Base-by-base conservation (phyloP, 2,797 vertebrate genomes). In the Phrynocephalus guinanensis region DNA sequence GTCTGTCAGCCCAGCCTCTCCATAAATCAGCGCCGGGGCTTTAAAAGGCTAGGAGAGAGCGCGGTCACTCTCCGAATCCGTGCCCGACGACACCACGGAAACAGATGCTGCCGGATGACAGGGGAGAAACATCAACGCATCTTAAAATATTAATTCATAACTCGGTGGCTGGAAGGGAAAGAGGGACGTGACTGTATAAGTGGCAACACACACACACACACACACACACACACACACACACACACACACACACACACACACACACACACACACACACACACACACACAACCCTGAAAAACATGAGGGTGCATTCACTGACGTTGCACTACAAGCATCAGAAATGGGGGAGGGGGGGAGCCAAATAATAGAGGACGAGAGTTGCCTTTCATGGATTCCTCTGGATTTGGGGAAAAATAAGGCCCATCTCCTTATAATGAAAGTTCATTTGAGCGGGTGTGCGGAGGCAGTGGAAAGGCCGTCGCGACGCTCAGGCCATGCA, bases 181-280 rank as follows among this genome's bases (percentile, higher is more conserved):
- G 86, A 86, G 93, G 91, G 85, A 90, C 81, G 56, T 92, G 93
- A 92, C 83, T 86, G 90, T 91, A 88, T 33, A 85, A 92, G 92
- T 94, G 92, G 91, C 90, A 44, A 52, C 52, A 16, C 60, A 16
- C 60, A 15, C 60, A 15, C 60, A n/a, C 16, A 1, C 71, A 16
- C 52, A 26, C 60, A 16, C 60, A 15, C 60, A 15, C 60, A n/a
- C 16, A 52, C 52, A 26, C 60, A 16, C 60, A 15, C 60, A 15
- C 18, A 11, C 16, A 1, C 71, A 16, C n/a, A 52, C 52, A 16
- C 60, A 16, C 60, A 15, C 60, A 15, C 60, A n/a, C 16, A 1
- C 71, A 16, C 52, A 26, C 60, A 16, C 60, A 15, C 60, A 15
- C 60, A n/a, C 16, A 52, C 52, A 26, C 60, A 16, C 60, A 15